These are phyloP conservation scores for Pseudonaja textilis DNA, from an alignment of 2,113 vertebrate species.

Conservation along the genomic window DNA sequence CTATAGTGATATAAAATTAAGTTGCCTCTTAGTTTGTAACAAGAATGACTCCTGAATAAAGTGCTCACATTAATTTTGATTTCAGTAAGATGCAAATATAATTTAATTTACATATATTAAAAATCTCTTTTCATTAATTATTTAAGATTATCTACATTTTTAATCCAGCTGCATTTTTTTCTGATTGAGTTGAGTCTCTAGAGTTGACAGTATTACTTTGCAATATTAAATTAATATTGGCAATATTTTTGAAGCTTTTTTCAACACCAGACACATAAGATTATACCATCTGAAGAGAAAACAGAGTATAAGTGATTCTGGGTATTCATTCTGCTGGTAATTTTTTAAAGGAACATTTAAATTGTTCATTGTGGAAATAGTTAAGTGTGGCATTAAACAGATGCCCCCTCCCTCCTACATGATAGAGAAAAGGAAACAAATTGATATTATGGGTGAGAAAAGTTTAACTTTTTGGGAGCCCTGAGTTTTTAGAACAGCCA, in stretches of 20 bases:
- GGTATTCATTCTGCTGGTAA: slow-evolving; percentile 14
- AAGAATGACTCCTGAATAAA: slow-evolving; percentile 50
- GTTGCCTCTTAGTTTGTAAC: slow-evolving; percentile 48
- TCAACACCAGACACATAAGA: slow-evolving; percentile 46
- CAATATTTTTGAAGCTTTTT: slow-evolving; percentile 58
- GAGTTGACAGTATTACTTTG: slow-evolving; percentile 40
- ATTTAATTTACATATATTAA: slow-evolving; percentile 71
- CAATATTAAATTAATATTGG: slow-evolving; percentile 26
- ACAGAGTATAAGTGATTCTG: background rate
- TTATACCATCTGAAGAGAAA: no score
- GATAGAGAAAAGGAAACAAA: background rate
- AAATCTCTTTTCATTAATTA: slow-evolving; percentile 62
- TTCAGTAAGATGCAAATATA: slow-evolving; percentile 62
- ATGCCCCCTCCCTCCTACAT: background rate
- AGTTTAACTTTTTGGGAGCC: background rate
- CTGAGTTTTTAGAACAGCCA: background rate
- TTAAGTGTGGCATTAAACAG: background rate
- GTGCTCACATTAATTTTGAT: slow-evolving; percentile 58
- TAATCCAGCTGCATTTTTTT: slow-evolving; percentile 48
- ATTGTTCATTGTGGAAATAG: background rate
- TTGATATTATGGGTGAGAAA: background rate
- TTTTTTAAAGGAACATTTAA: slow-evolving; percentile 27
- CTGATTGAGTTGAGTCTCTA: slow-evolving; percentile 55
- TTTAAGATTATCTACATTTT: slow-evolving; percentile 59
- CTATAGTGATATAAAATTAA: slow-evolving; percentile 54